Evolutionary conservation across 2,888 invertebrate species (phyloP).

Genomic region (Margaritifera margaritifera): DNA sequence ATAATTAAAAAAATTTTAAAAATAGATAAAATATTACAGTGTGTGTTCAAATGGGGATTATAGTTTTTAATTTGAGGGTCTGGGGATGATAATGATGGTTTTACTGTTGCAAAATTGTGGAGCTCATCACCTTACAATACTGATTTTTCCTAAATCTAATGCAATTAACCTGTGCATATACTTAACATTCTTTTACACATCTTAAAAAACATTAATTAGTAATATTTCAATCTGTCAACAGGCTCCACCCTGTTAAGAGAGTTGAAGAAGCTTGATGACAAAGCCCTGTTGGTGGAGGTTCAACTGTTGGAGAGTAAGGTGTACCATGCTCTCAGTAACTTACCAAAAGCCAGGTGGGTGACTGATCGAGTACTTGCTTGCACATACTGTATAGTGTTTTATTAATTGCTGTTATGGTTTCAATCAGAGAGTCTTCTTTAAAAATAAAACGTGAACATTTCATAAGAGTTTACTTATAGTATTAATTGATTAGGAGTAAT

Average conservation of each 20-base stretch:
- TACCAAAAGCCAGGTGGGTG: slow-evolving; percentile 81
- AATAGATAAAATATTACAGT: no score
- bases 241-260: slow-evolving; percentile 89
- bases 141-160: no score
- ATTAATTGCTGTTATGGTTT: background rate
- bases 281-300: slow-evolving; percentile 98
- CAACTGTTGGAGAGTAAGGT: slow-evolving; percentile 98
- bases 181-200: no score
- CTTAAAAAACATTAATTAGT: no score
- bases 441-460: background rate
- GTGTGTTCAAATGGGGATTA: no score
- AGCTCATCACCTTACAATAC: no score
- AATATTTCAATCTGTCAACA: slow-evolving; percentile 23
- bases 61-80: no score
- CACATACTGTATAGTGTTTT: background rate
- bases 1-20: no score
- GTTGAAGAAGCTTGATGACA: slow-evolving; percentile 98
- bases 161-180: no score
- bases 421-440: background rate
- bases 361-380: background rate
- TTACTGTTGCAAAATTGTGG: no score
- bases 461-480: background rate
- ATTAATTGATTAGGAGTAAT: background rate
- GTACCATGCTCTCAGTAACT: slow-evolving; percentile 96
- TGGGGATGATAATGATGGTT: no score